A percentile compares a stretch with the other conserved stretches of the same genome.
Conservation (phyloP, 2,113 vertebrate genomes). For the Tichodroma muraria region DNA sequence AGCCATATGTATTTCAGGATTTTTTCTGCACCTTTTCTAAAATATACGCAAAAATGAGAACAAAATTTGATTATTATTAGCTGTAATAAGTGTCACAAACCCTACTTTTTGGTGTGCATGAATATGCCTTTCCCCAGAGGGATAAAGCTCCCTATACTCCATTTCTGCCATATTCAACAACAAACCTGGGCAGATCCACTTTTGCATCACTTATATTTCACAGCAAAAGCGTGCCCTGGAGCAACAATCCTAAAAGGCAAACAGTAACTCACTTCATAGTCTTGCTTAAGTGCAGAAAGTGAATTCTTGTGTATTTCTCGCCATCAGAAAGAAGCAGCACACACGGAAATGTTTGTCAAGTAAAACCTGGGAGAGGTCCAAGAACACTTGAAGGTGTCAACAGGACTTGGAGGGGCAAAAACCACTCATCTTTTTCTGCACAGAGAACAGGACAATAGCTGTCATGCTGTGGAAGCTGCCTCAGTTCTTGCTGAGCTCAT, state of each 20-base stretch:
- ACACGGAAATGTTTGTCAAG: not conserved
- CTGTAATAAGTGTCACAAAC: not conserved
- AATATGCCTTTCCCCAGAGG: not conserved
- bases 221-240: not conserved
- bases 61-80: not conserved
- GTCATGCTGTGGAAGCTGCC: not conserved
- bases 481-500: not conserved
- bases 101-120: not conserved
- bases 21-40: not conserved
- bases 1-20: not conserved
- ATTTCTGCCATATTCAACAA: not conserved
- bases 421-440: not conserved
- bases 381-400: not conserved
- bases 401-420: not conserved
- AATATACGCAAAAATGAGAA: not conserved
- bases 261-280: slow-evolving; percentile 17
- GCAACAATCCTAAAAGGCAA: not conserved
- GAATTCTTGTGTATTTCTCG: not conserved
- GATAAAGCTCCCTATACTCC: not conserved
- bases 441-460: not conserved
- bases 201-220: slow-evolving; percentile 24
- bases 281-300: not conserved
- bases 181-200: not conserved
- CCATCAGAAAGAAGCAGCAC: not conserved
- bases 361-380: not conserved